A percentile compares a stretch with the other conserved stretches of the same genome.
Evolutionary conservation across 1,140 invertebrate species (phyloP).

Genomic region (Pinna nobilis): DNA sequence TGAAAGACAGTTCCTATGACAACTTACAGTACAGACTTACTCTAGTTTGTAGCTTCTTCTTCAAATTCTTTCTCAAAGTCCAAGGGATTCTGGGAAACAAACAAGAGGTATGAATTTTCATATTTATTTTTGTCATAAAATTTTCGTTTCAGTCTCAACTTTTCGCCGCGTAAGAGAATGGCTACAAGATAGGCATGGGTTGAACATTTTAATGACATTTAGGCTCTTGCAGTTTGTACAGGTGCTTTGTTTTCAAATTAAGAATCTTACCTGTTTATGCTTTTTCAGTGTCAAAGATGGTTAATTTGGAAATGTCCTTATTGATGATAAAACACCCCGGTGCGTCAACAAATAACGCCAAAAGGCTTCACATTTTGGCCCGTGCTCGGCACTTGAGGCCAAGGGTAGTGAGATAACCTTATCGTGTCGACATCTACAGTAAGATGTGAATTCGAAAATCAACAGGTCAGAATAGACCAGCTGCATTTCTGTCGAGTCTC

Average conservation of each 20-base stretch:
- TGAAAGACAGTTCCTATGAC: neutral
- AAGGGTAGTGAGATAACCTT: too few relatives aligned
- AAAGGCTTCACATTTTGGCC: too few relatives aligned
- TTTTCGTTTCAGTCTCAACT: neutral
- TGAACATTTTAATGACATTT: neutral
- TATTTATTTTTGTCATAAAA: neutral
- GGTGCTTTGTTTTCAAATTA: neutral
- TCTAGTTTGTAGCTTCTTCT: constrained; percentile 26
- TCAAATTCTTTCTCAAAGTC: constrained; percentile 33
- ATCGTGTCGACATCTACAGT: too few relatives aligned
- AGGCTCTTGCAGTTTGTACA: neutral
- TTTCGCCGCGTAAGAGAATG: neutral
- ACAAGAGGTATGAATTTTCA: neutral
- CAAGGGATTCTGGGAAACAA: neutral
- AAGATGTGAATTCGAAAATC: too few relatives aligned
- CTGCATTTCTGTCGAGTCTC: too few relatives aligned
- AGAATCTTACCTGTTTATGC: too few relatives aligned
- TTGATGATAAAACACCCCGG: too few relatives aligned
- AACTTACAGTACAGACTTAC: constrained; percentile 5
- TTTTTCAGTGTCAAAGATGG: too few relatives aligned
- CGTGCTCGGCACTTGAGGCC: too few relatives aligned
- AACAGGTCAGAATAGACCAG: too few relatives aligned
- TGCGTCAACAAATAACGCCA: too few relatives aligned
- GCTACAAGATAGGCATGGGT: neutral
- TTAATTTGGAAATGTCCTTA: too few relatives aligned